Base-by-base conservation (phyloP, 2,113 vertebrate genomes). In the Nesoenas mayeri region DNA sequence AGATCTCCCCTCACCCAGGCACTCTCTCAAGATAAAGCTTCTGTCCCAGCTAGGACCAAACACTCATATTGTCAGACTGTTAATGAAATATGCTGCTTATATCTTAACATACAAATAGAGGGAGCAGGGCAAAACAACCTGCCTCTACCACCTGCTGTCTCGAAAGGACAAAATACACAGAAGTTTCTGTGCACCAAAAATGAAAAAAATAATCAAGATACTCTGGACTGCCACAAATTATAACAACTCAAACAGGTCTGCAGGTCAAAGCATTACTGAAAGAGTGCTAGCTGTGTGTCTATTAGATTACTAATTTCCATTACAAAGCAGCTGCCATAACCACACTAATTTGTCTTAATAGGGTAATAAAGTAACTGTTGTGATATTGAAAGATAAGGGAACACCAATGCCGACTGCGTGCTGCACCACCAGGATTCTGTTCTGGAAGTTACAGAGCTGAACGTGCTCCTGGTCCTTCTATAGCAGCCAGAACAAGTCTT, bases 11-110 rank as follows among this genome's bases (percentile, higher is more conserved):
- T 25, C 15, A 77, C 36, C 28, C 50, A 82, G 50, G 54, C 86
- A 94, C 36, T 28, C 13, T 92, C 85, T 79, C 72, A 66, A 71
- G 72, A 56, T 71, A 95, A 92, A 92, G 31, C 72, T 54, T 80
- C 47, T 69, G 56, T 26, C 60, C 64, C 64, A 70, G 4, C 19
- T 42, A 26, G 51, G 42, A 8, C 72, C 17, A 64, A 51, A 17
- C 71, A 31, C 57, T 65, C 74, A 40, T 38, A 40, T 16, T 25
- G 11, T 58, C 75, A 38, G 56, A 17, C 13, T 51, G 56, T 38
- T 80, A 70, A 53, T 26, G 22, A 44, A 53, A 24, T 22, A 17
- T 2, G 7, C 36, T 32, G 12, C 79, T 91, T 93, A 92, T 71
- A 88, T 94, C 78, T 82, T 54, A 31, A 79, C 26, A 50, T 8